Conservation (phyloP, 1,140 invertebrate genomes). For the Arion vulgaris region DNA sequence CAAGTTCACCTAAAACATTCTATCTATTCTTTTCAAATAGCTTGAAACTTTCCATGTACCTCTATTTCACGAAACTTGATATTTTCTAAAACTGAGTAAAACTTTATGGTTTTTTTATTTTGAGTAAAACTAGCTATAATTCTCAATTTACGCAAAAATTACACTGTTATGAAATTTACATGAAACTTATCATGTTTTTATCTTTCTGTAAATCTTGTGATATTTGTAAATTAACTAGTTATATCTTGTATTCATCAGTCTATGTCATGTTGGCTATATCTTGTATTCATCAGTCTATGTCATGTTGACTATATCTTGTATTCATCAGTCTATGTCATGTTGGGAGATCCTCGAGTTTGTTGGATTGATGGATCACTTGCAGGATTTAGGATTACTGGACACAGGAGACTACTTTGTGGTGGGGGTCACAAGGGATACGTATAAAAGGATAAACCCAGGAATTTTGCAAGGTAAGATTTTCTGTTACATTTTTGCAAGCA, state of each 20-base stretch:
- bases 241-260: constrained; percentile 51
- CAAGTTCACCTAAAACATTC: too few species aligned
- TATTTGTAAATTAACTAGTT: too few species aligned
- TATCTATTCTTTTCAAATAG: too few species aligned
- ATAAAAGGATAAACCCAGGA: constrained; percentile 54
- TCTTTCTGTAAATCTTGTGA: too few species aligned
- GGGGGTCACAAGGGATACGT: constrained; percentile 59
- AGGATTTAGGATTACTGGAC: constrained; percentile 63
- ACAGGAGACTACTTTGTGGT: constrained; percentile 70
- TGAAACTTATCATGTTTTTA: too few species aligned
- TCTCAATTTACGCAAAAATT: too few species aligned
- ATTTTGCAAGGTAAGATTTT: constrained; percentile 67
- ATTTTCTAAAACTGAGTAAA: too few species aligned
- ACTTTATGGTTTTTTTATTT: too few species aligned
- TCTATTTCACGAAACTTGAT: too few species aligned
- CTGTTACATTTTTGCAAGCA: not conserved
- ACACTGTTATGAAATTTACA: too few species aligned
- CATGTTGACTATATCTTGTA: constrained; percentile 52
- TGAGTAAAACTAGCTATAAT: too few species aligned
- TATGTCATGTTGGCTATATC: constrained; percentile 66
- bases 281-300: constrained; percentile 60
- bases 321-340: constrained; percentile 65
- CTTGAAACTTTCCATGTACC: too few species aligned
- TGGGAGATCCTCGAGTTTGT: constrained; percentile 60
- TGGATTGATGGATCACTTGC: constrained; percentile 64